Conservation (phyloP, 2,797 vertebrate genomes). For the Helarctos malayanus region DNA sequence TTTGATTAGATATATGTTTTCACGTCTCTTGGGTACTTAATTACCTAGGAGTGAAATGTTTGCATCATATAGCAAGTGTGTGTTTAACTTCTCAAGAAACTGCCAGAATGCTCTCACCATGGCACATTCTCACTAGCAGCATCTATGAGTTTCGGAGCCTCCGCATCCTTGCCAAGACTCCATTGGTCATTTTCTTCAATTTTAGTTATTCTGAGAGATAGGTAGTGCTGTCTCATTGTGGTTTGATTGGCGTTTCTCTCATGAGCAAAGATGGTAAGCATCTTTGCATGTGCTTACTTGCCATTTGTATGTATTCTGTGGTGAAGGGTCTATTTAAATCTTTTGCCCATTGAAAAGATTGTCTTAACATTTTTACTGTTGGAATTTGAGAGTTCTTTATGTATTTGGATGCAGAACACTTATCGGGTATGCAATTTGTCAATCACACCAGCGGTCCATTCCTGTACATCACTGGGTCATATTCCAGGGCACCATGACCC, state of each 20-base stretch:
- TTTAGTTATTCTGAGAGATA: neutral
- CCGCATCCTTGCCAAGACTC: neutral
- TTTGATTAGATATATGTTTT: neutral
- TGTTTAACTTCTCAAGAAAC: neutral
- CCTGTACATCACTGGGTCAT: accelerated
- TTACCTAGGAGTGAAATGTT: neutral
- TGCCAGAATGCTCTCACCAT: neutral
- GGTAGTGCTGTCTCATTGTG: accelerated
- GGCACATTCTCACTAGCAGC: neutral
- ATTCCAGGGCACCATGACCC: accelerated
- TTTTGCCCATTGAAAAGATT: neutral
- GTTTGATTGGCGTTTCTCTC: neutral
- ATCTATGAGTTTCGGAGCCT: neutral
- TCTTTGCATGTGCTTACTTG: neutral
- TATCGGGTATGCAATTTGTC: too few relatives aligned
- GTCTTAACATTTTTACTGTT: neutral
- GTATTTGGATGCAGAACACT: neutral
- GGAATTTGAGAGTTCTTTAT: neutral
- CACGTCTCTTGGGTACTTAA: neutral
- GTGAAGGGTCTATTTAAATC: neutral
- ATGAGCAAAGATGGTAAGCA: too few relatives aligned
- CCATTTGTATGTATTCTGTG: neutral
- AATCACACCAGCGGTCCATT: accelerated
- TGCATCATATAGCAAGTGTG: neutral
- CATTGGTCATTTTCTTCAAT: neutral